A percentile compares a stretch with the other conserved stretches of the same genome.
Evolutionary conservation across 2,888 invertebrate species (phyloP).

Genomic region (Rutpela maculata): DNA sequence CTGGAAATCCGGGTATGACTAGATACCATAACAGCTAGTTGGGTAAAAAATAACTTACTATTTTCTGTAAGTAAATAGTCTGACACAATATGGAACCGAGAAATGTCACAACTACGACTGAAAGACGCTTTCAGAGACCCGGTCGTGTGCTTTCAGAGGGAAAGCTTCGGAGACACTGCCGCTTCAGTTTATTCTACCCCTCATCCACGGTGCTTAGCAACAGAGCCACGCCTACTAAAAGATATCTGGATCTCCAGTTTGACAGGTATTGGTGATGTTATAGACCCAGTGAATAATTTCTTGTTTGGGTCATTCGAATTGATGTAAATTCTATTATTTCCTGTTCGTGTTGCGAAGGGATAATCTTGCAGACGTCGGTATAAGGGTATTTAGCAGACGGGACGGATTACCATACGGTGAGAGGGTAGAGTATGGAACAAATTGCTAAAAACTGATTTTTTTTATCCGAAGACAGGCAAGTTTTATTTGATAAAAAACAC

Average conservation of each 20-base stretch:
- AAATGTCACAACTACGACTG: slow-evolving; percentile 40
- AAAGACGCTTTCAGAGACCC: slow-evolving; percentile 33
- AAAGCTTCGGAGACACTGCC: slow-evolving; percentile 67
- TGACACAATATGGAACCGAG: slow-evolving; percentile 29
- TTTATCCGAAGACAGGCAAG: too few species aligned
- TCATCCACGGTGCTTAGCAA: slow-evolving; percentile 71
- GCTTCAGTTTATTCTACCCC: slow-evolving; percentile 67
- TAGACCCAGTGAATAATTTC: slow-evolving; percentile 34
- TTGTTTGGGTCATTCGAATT: background rate
- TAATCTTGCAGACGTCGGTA: too few species aligned
- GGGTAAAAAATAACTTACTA: background rate
- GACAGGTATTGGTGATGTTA: slow-evolving; percentile 56
- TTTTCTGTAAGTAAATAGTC: background rate
- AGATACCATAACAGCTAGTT: too few species aligned
- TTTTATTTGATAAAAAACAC: too few species aligned
- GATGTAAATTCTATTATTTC: background rate
- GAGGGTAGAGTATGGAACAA: too few species aligned
- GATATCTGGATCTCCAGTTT: slow-evolving; percentile 59
- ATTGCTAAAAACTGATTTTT: too few species aligned
- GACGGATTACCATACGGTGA: too few species aligned
- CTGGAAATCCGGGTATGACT: too few species aligned
- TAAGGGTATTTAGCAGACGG: too few species aligned
- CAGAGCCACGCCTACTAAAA: slow-evolving; percentile 68
- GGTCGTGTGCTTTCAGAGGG: slow-evolving; percentile 49
- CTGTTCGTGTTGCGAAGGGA: too few species aligned